Conservation (phyloP, 2,797 vertebrate genomes). For the Acrossocheilus wenchowensis region DNA sequence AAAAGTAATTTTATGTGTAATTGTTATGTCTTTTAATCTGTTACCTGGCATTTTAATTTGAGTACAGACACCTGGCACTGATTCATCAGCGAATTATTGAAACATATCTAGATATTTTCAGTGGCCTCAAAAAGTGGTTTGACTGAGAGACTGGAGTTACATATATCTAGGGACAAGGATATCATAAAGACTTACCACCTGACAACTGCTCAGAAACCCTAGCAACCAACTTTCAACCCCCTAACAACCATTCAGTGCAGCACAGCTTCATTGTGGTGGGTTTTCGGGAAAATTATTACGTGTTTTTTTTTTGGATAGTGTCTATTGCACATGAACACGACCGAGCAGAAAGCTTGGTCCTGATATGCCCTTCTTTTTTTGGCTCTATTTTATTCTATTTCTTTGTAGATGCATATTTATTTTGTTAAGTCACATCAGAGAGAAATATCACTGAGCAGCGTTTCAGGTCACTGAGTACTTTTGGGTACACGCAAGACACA, state of each 20-base stretch:
- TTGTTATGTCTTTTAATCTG: slow-evolving; percentile 28
- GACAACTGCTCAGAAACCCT: neutral
- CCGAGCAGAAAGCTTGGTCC: slow-evolving; percentile 1
- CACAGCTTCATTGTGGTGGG: too few species aligned
- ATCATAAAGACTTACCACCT: neutral
- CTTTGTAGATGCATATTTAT: slow-evolving; percentile 29
- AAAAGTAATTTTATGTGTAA: slow-evolving; percentile 21
- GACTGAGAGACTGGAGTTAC: neutral
- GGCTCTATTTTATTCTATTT: neutral
- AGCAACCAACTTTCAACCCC: neutral
- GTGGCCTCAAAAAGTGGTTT: neutral
- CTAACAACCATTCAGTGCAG: neutral
- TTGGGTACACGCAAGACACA: slow-evolving; percentile 22
- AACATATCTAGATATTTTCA: neutral
- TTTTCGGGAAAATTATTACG: neutral
- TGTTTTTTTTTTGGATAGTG: neutral
- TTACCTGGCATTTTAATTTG: slow-evolving; percentile 1
- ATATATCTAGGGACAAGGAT: neutral
- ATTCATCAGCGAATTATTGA: neutral
- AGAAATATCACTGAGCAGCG: slow-evolving; percentile 60
- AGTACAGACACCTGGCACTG: neutral
- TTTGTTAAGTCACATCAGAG: slow-evolving; percentile 42
- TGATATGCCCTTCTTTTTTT: neutral
- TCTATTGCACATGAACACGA: neutral
- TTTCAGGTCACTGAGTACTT: slow-evolving; percentile 60